These are phyloP conservation scores for Arrhopalites spinosus DNA, from an alignment of 2,888 invertebrate species.

Conservation along the genomic window DNA sequence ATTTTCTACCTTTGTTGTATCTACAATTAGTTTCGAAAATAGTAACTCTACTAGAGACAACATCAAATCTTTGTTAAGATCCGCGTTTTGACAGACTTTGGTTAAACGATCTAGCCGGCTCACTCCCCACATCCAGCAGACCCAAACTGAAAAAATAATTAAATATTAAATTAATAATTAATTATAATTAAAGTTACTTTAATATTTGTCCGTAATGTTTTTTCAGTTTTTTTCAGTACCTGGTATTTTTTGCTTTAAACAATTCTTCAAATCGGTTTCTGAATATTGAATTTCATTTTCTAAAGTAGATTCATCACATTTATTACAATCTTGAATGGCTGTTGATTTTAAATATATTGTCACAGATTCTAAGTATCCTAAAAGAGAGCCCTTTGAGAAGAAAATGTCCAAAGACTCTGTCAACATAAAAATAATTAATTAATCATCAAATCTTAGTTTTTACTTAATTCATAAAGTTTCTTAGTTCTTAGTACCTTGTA, in stretches of 20 bases:
- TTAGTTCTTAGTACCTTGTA: too few relatives aligned
- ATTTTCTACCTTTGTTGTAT: constrained; percentile 2
- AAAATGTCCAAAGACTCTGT: constrained; percentile 52
- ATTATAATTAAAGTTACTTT: not conserved
- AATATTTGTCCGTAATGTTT: not conserved
- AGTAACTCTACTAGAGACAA: constrained; percentile 52
- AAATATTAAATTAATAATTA: not conserved
- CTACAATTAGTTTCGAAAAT: constrained; percentile 53
- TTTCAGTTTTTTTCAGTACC: constrained; percentile 35
- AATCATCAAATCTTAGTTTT: too few relatives aligned
- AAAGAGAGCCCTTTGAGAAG: constrained; percentile 50
- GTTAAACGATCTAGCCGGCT: constrained; percentile 55
- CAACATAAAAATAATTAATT: too few relatives aligned
- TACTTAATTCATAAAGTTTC: too few relatives aligned
- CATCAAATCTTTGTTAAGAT: constrained; percentile 53
- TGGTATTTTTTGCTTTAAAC: constrained; percentile 52
- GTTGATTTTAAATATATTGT: too few relatives aligned
- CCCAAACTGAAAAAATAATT: constrained; percentile 49
- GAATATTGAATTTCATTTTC: constrained; percentile 38
- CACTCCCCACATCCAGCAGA: constrained; percentile 56
- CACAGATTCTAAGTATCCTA: constrained; percentile 51
- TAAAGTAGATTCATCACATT: constrained; percentile 38
- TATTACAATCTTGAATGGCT: constrained; percentile 44
- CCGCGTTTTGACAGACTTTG: constrained; percentile 52
- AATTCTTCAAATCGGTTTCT: constrained; percentile 50